Conservation (phyloP, 2,797 vertebrate genomes). For the Simalia tracyae region DNA sequence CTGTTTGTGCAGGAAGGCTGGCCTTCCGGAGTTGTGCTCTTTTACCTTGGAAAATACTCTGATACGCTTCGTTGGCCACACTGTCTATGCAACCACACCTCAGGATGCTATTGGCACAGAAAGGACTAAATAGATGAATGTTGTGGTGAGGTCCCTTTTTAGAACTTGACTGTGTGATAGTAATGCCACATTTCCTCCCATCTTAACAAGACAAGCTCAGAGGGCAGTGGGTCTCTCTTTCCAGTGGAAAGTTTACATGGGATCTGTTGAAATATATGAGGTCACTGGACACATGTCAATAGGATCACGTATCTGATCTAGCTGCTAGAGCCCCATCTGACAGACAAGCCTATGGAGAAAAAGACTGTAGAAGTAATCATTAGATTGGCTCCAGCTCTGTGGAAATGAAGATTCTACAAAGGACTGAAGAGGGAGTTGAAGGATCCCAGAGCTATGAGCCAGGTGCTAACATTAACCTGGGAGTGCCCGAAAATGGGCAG, state of each 20-base stretch:
- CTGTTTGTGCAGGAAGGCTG: constrained; percentile 38
- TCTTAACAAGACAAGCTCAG: constrained; percentile 46
- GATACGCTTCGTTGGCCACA: constrained; percentile 57
- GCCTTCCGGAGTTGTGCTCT: constrained; percentile 66
- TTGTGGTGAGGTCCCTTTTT: constrained; percentile 44
- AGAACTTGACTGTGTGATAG: constrained; percentile 1
- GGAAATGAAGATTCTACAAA: constrained; percentile 68
- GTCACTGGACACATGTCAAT: constrained; percentile 59
- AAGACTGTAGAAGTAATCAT: constrained; percentile 70
- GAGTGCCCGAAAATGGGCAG: constrained; percentile 75
- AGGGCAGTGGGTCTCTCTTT: constrained; percentile 61
- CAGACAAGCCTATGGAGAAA: constrained; percentile 64
- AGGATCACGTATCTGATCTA: constrained; percentile 61
- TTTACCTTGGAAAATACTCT: constrained; percentile 54
- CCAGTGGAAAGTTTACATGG: constrained; percentile 65
- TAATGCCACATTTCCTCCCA: not conserved
- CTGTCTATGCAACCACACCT: constrained; percentile 39
- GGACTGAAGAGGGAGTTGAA: constrained; percentile 64
- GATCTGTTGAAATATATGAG: constrained; percentile 69
- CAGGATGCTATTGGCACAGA: constrained; percentile 38
- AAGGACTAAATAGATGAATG: constrained; percentile 41
- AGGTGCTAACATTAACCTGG: constrained; percentile 67
- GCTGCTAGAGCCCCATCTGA: constrained; percentile 47
- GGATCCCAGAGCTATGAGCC: constrained; percentile 65
- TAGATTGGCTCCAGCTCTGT: constrained; percentile 72